Base-by-base conservation (phyloP, 2,797 vertebrate species). In the Naso thynnoides region DNA sequence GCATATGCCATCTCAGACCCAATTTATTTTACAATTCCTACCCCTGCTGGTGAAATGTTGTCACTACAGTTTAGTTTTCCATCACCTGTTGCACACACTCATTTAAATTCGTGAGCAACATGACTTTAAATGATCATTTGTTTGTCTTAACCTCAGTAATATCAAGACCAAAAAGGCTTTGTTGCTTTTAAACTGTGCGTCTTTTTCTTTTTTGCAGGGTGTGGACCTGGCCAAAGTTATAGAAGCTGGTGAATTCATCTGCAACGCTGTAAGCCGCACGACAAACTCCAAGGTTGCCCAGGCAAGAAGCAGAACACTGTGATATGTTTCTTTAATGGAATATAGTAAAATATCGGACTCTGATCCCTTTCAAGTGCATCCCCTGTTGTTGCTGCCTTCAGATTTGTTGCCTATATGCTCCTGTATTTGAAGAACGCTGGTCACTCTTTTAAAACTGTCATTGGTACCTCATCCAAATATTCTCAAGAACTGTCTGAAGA, bases 251-350 rank as follows among this genome's bases (percentile, higher is more conserved):
- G 93, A 97, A 76, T 98, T 97, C 85, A 97, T 99, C 86, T 98
- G 97, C 89, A 93, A 85, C 68, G 94, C 94, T 80, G 93, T 98
- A 80, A 89, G 91, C 70, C 95, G 96, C 87, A 93, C 93, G 76
- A 98, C 96, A 67, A 97, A 96, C 87, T 99, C 97, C 33, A 99
- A 96, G 87, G 97, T 99, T 50, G 95, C 96, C 61, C 94, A 90
- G 74, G 97, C 96, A 63, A 94, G 86, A 73, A 88, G 90, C 85
- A 86, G 1, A 67, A 70, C 75, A 45, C 92, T 87, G 59, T 72
- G 73, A 87, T 49, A 42, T 52, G 21, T 56, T 57, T 73, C 33
- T 64, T 3, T 41, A 10, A 41, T 42, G 55, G 23, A 71, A 50
- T 31, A 2, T 33, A 10, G 45, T 44, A n/a, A 2, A 10, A 24